phyloP scores from a whole-genome alignment of 35 echinoderm and acorn worm genomes.

The Hemicentrotus pulcherrimus region DNA sequence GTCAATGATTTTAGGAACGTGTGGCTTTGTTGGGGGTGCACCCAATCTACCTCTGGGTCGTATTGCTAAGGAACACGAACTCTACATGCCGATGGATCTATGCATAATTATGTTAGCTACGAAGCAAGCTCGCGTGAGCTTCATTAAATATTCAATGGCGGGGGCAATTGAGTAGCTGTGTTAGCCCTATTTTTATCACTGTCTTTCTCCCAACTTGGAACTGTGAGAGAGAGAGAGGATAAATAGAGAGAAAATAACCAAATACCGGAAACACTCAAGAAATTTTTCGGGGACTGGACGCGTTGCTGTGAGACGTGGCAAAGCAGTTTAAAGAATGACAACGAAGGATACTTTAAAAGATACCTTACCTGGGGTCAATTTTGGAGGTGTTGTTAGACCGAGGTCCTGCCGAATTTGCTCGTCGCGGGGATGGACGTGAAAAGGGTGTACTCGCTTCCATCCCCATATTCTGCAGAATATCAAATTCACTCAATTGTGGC shows the following conservation, averaged over 20 bases:
- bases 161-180: neutral
- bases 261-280: constrained; percentile 50
- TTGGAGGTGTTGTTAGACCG: constrained; percentile 59
- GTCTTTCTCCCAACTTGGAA: neutral
- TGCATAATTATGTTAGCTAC: neutral
- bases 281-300: constrained; percentile 40
- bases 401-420: neutral
- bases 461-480: constrained; percentile 16
- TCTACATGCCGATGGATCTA: neutral
- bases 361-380: constrained; percentile 71
- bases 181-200: neutral
- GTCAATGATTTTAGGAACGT: constrained; percentile 36
- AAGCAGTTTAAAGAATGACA: neutral
- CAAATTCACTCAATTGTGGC: constrained; percentile 6
- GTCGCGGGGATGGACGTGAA: neutral
- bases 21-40: constrained; percentile 29
- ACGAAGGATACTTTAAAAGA: neutral
- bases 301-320: constrained; percentile 17
- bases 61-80: constrained; percentile 27
- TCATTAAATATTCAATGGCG: constrained; percentile 40
- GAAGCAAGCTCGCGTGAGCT: constrained; percentile 35
- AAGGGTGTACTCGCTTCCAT: neutral
- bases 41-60: constrained; percentile 17
- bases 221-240: constrained; percentile 16
- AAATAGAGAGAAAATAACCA: constrained; percentile 6